Conservation (phyloP, 2,113 vertebrate species). For the Enhydra lutris region DNA sequence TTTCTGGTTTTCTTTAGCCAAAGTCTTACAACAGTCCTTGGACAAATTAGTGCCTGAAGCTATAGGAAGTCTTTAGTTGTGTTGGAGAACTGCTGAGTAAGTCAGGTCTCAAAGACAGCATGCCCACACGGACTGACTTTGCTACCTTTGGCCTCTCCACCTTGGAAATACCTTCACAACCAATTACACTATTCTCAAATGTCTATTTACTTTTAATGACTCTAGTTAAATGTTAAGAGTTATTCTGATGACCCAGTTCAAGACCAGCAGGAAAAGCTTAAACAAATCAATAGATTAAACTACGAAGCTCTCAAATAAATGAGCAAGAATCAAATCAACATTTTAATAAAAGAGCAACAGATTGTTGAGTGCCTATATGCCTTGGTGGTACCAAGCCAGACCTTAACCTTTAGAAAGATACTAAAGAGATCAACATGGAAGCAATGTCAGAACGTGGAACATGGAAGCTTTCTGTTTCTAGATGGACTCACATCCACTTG, state of each 20-base stretch:
- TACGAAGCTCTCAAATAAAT: background rate
- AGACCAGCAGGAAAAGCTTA: slow-evolving; percentile 12
- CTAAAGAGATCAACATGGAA: background rate
- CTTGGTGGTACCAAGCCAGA: background rate
- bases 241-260: slow-evolving; percentile 46
- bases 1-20: slow-evolving; percentile 83
- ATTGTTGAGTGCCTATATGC: background rate
- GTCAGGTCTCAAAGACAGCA: background rate
- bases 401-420: background rate
- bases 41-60: slow-evolving; percentile 83
- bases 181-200: slow-evolving; percentile 75
- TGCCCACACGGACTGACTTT: slow-evolving; percentile 58
- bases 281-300: background rate
- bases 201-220: slow-evolving; percentile 71
- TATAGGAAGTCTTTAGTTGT: slow-evolving; percentile 79
- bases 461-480: background rate
- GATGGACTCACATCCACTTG: background rate
- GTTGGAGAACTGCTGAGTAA: slow-evolving; percentile 80
- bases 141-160: slow-evolving; percentile 66
- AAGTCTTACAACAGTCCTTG: slow-evolving; percentile 77
- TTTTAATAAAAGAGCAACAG: background rate
- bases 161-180: slow-evolving; percentile 68
- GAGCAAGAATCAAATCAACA: background rate
- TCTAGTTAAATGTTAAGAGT: slow-evolving; percentile 64
- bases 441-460: background rate